Evolutionary conservation across 2,888 invertebrate genomes (phyloP), one percentile per base, ranked within the genome.

Genomic region (Microplitis deprimator): DNA sequence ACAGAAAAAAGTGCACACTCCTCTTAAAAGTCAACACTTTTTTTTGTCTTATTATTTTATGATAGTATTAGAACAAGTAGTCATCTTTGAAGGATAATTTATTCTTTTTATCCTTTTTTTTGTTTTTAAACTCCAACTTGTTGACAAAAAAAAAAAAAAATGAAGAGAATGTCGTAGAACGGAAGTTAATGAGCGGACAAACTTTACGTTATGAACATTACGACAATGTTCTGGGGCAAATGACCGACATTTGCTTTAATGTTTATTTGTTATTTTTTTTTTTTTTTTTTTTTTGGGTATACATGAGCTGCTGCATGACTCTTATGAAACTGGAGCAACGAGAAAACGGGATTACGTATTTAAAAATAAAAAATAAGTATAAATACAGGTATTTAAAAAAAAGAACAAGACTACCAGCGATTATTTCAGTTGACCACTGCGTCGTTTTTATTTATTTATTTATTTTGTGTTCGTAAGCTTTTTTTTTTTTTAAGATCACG

Each of bases 401-500:
- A 50, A 50, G 50, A 13, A 50, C 10, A 13, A 50, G 50, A 50
- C 50, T 50, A 13, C 50, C 50, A 13, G 13, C 50, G 13, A 50
- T 50, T 50, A 50, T 50, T 50, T 50, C 13, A 8, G 50, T 50
- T 50, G 50, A 50, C 50, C 50, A 50, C 50, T 50, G 50, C 13
- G 50, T 50, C 10, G 3, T 16, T 20, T 20, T 62, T 73, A 1
- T 73, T 73, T 13, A 65, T 73, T 73, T 67, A 67, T 67, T 73
- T 73, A 50, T 50, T 50, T 74, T 79, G 29, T 67, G 17, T 73
- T 29, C 59, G 5, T 65, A 77, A 73, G 61, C 71, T 77, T 72
- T 73, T 79, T 77, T 72, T 73, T 79, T 75, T 77, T 50, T 67
- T 41, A 65, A 73, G 73, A 68, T 68, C 76, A 72, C 71, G 77